Evolutionary conservation across 2,797 vertebrate species (phyloP), one percentile per base, ranked within the genome.

Genomic region (Podargus strigoides): DNA sequence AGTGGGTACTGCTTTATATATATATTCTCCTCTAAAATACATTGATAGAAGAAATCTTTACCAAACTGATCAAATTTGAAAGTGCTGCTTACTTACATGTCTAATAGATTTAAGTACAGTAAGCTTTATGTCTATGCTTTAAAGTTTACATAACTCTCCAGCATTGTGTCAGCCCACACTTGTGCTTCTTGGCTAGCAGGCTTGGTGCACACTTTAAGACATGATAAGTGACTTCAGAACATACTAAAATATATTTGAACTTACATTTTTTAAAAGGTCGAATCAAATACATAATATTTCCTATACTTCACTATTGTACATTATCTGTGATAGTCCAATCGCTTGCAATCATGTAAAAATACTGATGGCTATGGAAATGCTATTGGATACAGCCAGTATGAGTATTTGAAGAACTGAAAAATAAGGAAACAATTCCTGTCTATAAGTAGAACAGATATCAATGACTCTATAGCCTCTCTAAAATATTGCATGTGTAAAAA

Each of bases 21-120:
- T 49, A n/a, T 30, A 16, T 16, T 44, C 2, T 59, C 7, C 2
- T 52, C 18, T 75, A 81, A 77, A 80, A n/a, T 8, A 41, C 12
- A 42, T 15, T 70, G 3, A 32, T 32, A 63, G 58, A 6, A 39
- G 6, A 41, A 78, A 58, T 49, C 9, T 64, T 89, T 34, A 60
- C 32, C 6, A 56, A 34, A 4, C 13, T 0, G 0, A 24, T 1
- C 2, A 14, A 59, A 15, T 53, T 9, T 78, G 21, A 59, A 81
- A 78, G 37, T 49, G 36, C 20, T 72, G 15, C 5, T 80, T 62
- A 37, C 19, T 41, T 72, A 52, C 15, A 2, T 19, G 4, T 37
- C 18, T 77, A 47, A 32, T 16, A 46, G 4, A 17, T 32, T 77
- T 17, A 79, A 80, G 22, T 23, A 44, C 3, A n/a, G 4, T 62